Evolutionary conservation across 1,140 invertebrate species (phyloP).

Genomic region (Lanistes nyassanus): DNA sequence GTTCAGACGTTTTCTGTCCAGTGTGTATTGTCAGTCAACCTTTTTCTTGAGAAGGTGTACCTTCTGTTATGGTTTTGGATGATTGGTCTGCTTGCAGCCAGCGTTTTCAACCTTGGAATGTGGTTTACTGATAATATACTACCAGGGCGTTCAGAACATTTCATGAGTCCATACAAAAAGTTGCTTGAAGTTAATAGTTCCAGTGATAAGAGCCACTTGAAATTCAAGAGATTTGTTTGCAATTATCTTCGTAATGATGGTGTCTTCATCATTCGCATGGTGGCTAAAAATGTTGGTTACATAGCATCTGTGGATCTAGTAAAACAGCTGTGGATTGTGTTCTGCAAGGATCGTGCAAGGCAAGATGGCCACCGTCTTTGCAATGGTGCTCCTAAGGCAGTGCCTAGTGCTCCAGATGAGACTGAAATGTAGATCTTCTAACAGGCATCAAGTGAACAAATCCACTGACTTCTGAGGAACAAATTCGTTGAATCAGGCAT

Average conservation of each 20-base stretch:
- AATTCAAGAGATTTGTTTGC: constrained; percentile 48
- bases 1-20: constrained; percentile 63
- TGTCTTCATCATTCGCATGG: constrained; percentile 58
- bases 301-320: constrained; percentile 58
- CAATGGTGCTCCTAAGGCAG: background rate
- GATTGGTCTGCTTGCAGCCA: constrained; percentile 64
- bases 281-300: constrained; percentile 58
- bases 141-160: constrained; percentile 47
- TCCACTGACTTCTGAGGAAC: too few species aligned
- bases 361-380: background rate
- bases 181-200: constrained; percentile 37
- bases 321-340: constrained; percentile 51
- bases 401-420: background rate
- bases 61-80: constrained; percentile 71
- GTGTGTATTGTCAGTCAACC: constrained; percentile 70
- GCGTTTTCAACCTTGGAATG: constrained; percentile 43
- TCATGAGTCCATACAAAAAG: constrained; percentile 49
- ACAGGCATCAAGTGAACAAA: too few species aligned
- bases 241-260: constrained; percentile 62
- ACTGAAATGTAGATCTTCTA: too few species aligned
- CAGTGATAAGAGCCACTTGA: constrained; percentile 42
- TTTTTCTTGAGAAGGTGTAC: constrained; percentile 71
- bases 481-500: too few species aligned
- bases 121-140: constrained; percentile 48
- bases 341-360: constrained; percentile 17